Conservation (phyloP, 37 sponge, comb jelly and placozoan species). For the Diacarnus erythraeanus region DNA sequence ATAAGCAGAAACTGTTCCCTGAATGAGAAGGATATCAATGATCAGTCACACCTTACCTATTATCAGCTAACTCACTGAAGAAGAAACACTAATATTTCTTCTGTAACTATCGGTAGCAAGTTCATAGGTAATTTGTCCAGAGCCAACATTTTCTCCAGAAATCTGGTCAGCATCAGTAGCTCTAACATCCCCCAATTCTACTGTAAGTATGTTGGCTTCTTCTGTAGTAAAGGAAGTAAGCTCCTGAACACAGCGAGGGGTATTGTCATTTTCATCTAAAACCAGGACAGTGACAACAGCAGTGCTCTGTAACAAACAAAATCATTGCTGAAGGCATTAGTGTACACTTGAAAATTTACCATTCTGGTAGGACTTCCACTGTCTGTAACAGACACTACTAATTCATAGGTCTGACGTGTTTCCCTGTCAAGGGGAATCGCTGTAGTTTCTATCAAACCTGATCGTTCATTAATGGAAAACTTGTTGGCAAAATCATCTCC, state of each 20-base stretch:
- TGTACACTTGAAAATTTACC: background rate
- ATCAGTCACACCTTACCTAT: background rate
- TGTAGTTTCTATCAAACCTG: constrained; percentile 21
- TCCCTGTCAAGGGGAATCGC: constrained; percentile 30
- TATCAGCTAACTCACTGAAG: background rate
- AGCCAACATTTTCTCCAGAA: background rate
- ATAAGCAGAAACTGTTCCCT: background rate
- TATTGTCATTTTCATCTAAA: constrained; percentile 40
- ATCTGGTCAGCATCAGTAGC: constrained; percentile 40
- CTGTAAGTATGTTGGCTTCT: background rate
- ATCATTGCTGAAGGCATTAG: background rate
- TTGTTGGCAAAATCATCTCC: constrained; percentile 23
- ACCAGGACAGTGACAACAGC: constrained; percentile 19
- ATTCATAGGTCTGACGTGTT: background rate
- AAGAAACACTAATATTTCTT: background rate
- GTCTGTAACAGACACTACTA: constrained; percentile 34
- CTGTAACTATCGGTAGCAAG: background rate
- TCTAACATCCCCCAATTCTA: background rate
- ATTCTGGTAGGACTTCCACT: constrained; percentile 14
- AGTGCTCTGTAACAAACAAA: background rate
- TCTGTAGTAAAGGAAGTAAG: background rate
- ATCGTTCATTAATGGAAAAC: constrained; percentile 16
- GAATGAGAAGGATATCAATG: background rate
- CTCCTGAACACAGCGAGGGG: constrained; percentile 7
- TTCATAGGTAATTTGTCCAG: constrained; percentile 16